Evolutionary conservation across 2,113 vertebrate genomes (phyloP), one percentile per base, ranked within the genome.

Genomic region (Phalacrocorax pelagicus): DNA sequence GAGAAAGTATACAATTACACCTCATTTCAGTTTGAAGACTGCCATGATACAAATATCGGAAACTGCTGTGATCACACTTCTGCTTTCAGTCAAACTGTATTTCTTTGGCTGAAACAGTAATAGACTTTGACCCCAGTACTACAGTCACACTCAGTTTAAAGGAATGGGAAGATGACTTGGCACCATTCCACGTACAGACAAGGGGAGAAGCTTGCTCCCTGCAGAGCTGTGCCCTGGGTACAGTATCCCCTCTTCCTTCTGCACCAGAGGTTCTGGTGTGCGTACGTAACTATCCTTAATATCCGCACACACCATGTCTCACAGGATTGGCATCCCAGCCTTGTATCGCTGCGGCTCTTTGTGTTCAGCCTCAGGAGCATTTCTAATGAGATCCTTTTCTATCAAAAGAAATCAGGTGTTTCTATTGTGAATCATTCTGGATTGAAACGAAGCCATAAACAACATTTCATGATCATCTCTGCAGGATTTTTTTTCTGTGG

Each of bases 251-350:
- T 11, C 30, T 30, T 71, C 19, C 19, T 67, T 4, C 57, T 52
- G 82, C 47, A n/a, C 27, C 65, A 42, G 42, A 42, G 52, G 30
- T 51, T 69, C 27, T 58, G 23, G 2, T 22, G 18, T 30, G 5
- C 34, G 3, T 36, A 8, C 27, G 0, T 23, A 18, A 26, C 12
- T 40, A 4, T n/a, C 1, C 0, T n/a, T 34, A 14, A 10, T 82
- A 42, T 8, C 40, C 66, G 52, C 47, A 69, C 26, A 12, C 32
- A 15, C 32, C 1, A 0, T 12, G 19, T 66, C 65, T 73, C 57
- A 15, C 22, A 47, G 82, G 22, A 29, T 14, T 40, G 22, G 13
- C 38, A 15, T 32, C 79, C 29, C 52, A 63, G 4, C 8, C 24
- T 87, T 42, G 52, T 34, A 20, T 3, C 72, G n/a, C 57, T 57